phyloP scores from a whole-genome alignment of 2,113 vertebrate species.

The Ornithorhynchus anatinus region DNA sequence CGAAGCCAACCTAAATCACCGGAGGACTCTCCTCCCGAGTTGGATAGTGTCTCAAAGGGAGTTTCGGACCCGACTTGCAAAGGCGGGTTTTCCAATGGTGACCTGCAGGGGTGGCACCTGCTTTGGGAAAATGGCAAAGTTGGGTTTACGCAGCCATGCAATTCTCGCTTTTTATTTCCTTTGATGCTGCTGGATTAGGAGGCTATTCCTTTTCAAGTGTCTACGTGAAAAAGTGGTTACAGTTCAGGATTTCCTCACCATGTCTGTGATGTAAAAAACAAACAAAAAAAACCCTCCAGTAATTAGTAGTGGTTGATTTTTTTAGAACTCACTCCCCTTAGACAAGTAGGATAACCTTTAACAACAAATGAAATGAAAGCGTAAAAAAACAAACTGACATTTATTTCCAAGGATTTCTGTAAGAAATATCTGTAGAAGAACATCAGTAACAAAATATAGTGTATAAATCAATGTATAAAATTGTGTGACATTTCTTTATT shows the following conservation, averaged over 20 bases:
- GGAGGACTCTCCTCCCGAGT: slow-evolving; percentile 32
- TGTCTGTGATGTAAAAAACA: too few species aligned
- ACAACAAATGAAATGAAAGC: slow-evolving; percentile 51
- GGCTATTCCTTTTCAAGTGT: slow-evolving; percentile 28
- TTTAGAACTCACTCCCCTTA: slow-evolving; percentile 47
- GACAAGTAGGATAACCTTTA: slow-evolving; percentile 66
- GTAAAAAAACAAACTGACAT: slow-evolving; percentile 53
- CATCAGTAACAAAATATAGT: slow-evolving; percentile 42
- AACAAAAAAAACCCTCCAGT: slow-evolving; percentile 57
- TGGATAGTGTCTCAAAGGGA: slow-evolving; percentile 35
- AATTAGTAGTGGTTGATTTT: slow-evolving; percentile 24
- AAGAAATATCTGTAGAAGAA: slow-evolving; percentile 54
- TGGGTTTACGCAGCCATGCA: slow-evolving; percentile 24
- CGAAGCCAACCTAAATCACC: slow-evolving; percentile 51
- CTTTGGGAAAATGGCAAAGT: slow-evolving; percentile 51
- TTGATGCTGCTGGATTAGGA: slow-evolving; percentile 29
- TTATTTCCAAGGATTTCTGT: slow-evolving; percentile 66
- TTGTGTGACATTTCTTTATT: slow-evolving; percentile 40
- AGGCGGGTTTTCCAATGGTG: slow-evolving; percentile 61
- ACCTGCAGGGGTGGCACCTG: slow-evolving; percentile 52
- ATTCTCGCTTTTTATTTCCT: slow-evolving; percentile 22
- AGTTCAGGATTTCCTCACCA: slow-evolving; percentile 39
- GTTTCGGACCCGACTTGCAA: slow-evolving; percentile 35
- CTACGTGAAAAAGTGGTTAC: slow-evolving; percentile 9
- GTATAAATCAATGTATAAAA: slow-evolving; percentile 33